A percentile compares a stretch with the other conserved stretches of the same genome.
Evolutionary conservation across 2,113 vertebrate genomes (phyloP).

Genomic region (Myotis yumanensis): DNA sequence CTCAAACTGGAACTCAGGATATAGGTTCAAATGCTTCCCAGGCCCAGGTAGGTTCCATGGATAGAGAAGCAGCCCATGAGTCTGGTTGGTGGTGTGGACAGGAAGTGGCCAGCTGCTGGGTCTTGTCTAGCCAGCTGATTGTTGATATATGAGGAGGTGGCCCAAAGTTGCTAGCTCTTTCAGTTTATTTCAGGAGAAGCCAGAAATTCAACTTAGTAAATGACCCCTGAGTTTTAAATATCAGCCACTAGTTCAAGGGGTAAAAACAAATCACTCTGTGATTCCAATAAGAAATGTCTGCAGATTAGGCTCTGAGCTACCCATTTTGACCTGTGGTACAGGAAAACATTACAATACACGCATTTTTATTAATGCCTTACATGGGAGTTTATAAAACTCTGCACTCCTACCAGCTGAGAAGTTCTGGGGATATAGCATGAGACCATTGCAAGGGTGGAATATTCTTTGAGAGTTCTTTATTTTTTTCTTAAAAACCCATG

Average conservation of each 20-base stretch:
- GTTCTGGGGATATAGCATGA: neutral
- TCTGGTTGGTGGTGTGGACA: neutral
- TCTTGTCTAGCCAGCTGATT: neutral
- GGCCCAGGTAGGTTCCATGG: neutral
- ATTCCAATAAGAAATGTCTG: neutral
- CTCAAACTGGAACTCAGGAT: neutral
- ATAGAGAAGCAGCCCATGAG: neutral
- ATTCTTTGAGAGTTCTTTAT: neutral
- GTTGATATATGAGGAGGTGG: neutral
- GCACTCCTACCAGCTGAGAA: neutral
- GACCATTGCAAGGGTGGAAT: neutral
- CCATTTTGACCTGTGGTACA: neutral
- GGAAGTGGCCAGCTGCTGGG: rapidly evolving
- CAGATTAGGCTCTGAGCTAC: no score
- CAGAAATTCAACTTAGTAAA: neutral
- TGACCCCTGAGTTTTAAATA: neutral
- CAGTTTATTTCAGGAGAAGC: neutral
- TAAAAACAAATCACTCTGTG: neutral
- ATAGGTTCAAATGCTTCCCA: neutral
- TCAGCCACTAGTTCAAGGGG: neutral
- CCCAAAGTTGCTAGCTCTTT: neutral
- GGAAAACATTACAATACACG: neutral
- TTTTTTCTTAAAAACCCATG: neutral
- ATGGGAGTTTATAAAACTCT: neutral
- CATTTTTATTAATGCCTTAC: neutral